A percentile compares a stretch with the other conserved stretches of the same genome.
Conservation (phyloP, 2,888 invertebrate genomes). For the Caenorhabditis sp. region DNA sequence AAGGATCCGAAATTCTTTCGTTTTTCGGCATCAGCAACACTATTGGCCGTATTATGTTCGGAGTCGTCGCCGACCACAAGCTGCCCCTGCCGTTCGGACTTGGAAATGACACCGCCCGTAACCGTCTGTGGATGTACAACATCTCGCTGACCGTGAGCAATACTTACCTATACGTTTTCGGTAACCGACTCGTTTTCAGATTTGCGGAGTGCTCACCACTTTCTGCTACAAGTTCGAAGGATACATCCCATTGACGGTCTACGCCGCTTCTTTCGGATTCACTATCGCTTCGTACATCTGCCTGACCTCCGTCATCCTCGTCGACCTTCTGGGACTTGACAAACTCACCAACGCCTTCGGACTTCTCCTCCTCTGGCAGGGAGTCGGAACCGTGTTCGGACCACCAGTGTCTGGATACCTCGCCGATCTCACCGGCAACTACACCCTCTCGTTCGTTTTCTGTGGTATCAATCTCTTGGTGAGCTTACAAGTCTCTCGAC, state of each 20-base stretch:
- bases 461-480: constrained; percentile 84
- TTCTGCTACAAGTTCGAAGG: constrained; percentile 86
- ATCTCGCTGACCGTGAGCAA: constrained; percentile 86
- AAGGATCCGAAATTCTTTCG: constrained; percentile 69
- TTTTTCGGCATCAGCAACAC: constrained; percentile 84
- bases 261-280: constrained; percentile 84
- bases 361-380: constrained; percentile 90
- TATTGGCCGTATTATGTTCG: constrained; percentile 89
- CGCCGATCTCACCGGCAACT: constrained; percentile 86
- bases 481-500: constrained; percentile 21
- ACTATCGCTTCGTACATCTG: constrained; percentile 86
- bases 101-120: constrained; percentile 86
- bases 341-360: constrained; percentile 98
- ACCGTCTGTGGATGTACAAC: constrained; percentile 92
- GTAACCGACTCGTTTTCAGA: too few relatives aligned
- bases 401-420: constrained; percentile 88
- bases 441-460: constrained; percentile 90
- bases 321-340: constrained; percentile 94
- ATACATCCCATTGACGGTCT: constrained; percentile 86
- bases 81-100: constrained; percentile 82
- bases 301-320: constrained; percentile 95
- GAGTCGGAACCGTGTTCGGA: constrained; percentile 90
- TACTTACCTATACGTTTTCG: too few relatives aligned
- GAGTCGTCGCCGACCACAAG: constrained; percentile 82
- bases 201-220: constrained; percentile 91